Percentiles rank a stretch among this genome's conserved stretches.
Conservation (phyloP, 2,797 vertebrate species). For the Poliocrania exsul region DNA sequence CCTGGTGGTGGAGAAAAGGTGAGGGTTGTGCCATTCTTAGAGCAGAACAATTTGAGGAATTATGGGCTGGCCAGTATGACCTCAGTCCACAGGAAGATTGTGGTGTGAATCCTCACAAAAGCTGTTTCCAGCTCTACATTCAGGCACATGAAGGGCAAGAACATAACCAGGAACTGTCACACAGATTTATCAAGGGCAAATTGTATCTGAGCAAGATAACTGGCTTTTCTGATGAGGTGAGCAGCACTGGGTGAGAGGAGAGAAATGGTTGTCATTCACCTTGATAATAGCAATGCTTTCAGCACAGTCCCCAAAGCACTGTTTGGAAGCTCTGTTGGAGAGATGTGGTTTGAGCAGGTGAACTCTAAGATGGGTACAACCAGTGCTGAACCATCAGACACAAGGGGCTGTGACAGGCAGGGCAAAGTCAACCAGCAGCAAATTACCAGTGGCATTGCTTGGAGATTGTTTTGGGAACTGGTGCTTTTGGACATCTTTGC, state of each 20-base stretch:
- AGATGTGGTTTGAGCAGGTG: not conserved
- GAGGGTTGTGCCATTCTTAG: not conserved
- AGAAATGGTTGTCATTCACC: not conserved
- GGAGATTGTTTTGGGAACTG: not conserved
- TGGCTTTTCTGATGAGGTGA: not conserved
- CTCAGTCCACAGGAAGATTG: not conserved
- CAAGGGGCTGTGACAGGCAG: not conserved
- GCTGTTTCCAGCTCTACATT: not conserved
- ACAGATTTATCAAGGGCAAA: not conserved
- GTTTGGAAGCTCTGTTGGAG: not conserved
- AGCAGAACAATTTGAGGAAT: not conserved
- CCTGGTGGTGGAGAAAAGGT: not conserved
- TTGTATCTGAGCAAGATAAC: not conserved
- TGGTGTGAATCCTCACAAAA: not conserved
- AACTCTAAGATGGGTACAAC: not conserved
- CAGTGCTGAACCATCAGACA: not conserved
- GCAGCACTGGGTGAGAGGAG: not conserved
- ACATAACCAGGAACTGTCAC: not conserved
- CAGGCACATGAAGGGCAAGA: not conserved
- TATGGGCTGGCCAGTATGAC: not conserved
- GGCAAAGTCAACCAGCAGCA: not conserved
- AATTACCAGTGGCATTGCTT: not conserved
- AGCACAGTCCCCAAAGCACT: not conserved
- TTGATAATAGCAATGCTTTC: not conserved
- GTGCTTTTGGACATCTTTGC: not conserved